Percentiles rank a stretch among this genome's conserved stretches.
phyloP scores from a whole-genome alignment of 2,888 invertebrate genomes.

The Leptogaster cylindrica region DNA sequence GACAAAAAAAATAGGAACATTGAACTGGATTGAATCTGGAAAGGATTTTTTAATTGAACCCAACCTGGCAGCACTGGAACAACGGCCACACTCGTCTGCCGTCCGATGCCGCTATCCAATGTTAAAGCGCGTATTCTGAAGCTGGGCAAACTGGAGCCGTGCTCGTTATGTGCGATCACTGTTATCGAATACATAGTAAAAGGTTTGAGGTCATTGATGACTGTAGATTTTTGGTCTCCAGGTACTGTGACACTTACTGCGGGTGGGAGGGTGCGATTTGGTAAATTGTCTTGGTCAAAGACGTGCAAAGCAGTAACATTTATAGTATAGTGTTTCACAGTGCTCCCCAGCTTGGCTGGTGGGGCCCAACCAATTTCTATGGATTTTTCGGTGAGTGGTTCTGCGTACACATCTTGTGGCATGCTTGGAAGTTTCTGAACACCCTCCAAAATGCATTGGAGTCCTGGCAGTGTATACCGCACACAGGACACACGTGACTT shows the following conservation, averaged over 20 bases:
- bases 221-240: constrained; percentile 66
- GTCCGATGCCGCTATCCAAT: constrained; percentile 70
- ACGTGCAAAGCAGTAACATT: constrained; percentile 75
- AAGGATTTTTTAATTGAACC: neutral
- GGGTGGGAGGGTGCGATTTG: constrained; percentile 52
- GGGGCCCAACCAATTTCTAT: constrained; percentile 74
- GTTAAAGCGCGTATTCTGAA: constrained; percentile 76
- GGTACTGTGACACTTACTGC: constrained; percentile 65
- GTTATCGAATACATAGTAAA: constrained; percentile 85
- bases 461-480: constrained; percentile 79
- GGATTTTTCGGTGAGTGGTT: constrained; percentile 74
- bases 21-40: too few relatives aligned
- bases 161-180: constrained; percentile 74
- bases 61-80: constrained; percentile 71
- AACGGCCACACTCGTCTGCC: constrained; percentile 65
- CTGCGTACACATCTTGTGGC: constrained; percentile 75
- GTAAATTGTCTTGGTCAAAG: constrained; percentile 66
- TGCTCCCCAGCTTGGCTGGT: constrained; percentile 70
- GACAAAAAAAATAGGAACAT: too few relatives aligned
- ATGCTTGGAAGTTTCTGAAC: constrained; percentile 73
- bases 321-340: constrained; percentile 71
- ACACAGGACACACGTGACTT: constrained; percentile 86
- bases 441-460: constrained; percentile 84
- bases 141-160: constrained; percentile 79
- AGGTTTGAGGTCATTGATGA: constrained; percentile 71